These are phyloP conservation scores for Gymnocypris eckloni DNA, from an alignment of 2,797 vertebrate genomes.

Conservation along the genomic window DNA sequence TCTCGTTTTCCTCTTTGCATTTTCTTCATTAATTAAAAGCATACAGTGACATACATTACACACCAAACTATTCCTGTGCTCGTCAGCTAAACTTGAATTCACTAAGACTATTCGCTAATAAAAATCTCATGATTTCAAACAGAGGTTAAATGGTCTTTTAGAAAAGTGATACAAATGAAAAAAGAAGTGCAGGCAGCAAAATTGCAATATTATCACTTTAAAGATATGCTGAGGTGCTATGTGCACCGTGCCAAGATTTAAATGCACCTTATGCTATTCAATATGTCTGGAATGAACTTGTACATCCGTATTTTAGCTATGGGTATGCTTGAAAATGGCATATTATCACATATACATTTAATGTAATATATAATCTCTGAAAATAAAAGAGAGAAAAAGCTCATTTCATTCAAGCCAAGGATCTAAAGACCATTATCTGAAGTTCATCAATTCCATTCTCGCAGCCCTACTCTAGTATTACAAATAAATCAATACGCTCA, in stretches of 20 bases:
- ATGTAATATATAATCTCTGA: not conserved
- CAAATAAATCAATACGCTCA: constrained; percentile 42
- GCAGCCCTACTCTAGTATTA: constrained; percentile 36
- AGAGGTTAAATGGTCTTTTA: constrained; percentile 19
- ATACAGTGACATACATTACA: not conserved
- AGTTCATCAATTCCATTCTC: constrained; percentile 32
- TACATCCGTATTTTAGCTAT: not conserved
- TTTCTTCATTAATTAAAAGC: constrained; percentile 40
- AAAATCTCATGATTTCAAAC: not conserved
- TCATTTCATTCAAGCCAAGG: constrained; percentile 1
- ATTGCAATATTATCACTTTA: constrained; percentile 24
- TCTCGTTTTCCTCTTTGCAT: constrained; percentile 19
- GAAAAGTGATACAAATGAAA: not conserved
- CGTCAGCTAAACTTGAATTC: not conserved
- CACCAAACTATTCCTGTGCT: not conserved
- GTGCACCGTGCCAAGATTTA: constrained; percentile 4
- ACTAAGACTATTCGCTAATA: not conserved
- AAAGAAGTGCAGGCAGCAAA: not conserved
- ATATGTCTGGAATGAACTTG: not conserved
- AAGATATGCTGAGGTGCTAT: not conserved
- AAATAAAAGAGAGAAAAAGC: not conserved
- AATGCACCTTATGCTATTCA: constrained; percentile 4
- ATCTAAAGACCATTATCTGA: constrained; percentile 36
- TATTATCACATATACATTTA: not conserved
- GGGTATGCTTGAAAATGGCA: not conserved